These are phyloP conservation scores for Trichonephila inaurata DNA, from an alignment of 1,140 invertebrate species.

Conservation along the genomic window DNA sequence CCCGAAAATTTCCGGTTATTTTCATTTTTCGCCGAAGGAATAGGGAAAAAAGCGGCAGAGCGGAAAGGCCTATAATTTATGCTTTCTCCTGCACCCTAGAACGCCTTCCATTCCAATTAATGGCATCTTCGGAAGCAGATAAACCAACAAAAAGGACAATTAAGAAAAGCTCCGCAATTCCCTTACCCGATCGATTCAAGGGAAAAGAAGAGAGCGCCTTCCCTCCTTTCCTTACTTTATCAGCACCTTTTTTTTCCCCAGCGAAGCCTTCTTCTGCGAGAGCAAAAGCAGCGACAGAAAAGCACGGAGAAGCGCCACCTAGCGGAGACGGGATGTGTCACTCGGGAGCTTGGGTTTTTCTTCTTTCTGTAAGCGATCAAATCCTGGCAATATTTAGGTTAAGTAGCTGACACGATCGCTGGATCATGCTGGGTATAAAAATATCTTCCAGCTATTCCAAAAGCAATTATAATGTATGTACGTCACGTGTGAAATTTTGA, in stretches of 20 bases:
- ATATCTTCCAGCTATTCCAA: background rate
- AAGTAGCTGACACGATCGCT: background rate
- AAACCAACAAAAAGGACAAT: constrained; percentile 76
- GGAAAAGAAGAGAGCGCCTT: constrained; percentile 29
- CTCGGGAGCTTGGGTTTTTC: background rate
- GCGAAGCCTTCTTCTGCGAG: constrained; percentile 1
- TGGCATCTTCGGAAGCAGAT: constrained; percentile 74
- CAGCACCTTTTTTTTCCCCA: constrained; percentile 31
- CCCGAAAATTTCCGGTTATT: constrained; percentile 70
- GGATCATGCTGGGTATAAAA: constrained; percentile 20
- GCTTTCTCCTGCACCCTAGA: constrained; percentile 32
- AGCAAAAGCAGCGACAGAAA: background rate
- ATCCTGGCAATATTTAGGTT: background rate
- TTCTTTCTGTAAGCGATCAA: background rate
- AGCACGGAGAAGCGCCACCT: no score
- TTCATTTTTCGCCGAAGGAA: constrained; percentile 72
- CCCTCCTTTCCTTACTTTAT: constrained; percentile 1
- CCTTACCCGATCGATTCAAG: constrained; percentile 3
- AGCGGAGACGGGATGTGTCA: background rate
- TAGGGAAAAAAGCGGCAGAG: constrained; percentile 69
- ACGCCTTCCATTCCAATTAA: constrained; percentile 75
- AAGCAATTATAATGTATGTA: background rate
- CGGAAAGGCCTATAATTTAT: constrained; percentile 72
- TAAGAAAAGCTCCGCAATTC: constrained; percentile 68
- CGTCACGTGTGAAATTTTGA: no score